Base-by-base conservation (phyloP, 2,113 vertebrate genomes). In the Gavialis gangeticus region DNA sequence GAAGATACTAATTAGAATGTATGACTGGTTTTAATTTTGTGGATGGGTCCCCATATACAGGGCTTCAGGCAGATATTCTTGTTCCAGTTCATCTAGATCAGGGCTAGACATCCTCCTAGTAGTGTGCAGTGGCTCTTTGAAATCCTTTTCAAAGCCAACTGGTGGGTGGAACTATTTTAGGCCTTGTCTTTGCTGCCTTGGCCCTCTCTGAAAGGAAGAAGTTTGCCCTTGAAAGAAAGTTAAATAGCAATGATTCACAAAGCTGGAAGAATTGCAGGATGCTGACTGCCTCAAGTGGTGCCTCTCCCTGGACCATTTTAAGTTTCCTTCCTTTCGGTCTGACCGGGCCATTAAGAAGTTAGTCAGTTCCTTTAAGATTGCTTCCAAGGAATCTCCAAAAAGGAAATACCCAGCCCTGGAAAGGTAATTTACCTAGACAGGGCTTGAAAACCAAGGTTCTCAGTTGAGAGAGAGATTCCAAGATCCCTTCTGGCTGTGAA, bases 241-340 rank as follows among this genome's bases (percentile, higher is more conserved):
- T 97, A 96, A 96, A 91, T 89, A 98, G 95, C 97, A 97, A 75
- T 98, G 98, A 98, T 98, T 98, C 98, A 98, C 94, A 5, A 89
- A 95, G 94, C 95, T 93, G 96, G 97, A 98, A 98, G 98, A 98
- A 98, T 98, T 95, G 96, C 98, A 98, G 98, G 98, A 98, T 98
- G 98, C 98, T 97, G 97, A 93, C 94, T 95, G 97, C 95, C 91
- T 97, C 85, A 94, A 96, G 86, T 97, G 95, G 96, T 97, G 96
- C 94, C 97, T 98, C 91, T 95, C 97, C 84, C 85, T 90, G 90
- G 96, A 98, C 94, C 95, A 97, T 91, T 94, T 88, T 95, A 94
- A 96, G 89, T 97, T 98, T 98, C 98, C 98, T 98, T 98, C 98
- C 98, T 98, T 97, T 96, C 98, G 96, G 97, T 98, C 98, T 97